These are phyloP conservation scores for Ceyx erithaca DNA, from an alignment of 2,797 vertebrate genomes.

Conservation along the genomic window DNA sequence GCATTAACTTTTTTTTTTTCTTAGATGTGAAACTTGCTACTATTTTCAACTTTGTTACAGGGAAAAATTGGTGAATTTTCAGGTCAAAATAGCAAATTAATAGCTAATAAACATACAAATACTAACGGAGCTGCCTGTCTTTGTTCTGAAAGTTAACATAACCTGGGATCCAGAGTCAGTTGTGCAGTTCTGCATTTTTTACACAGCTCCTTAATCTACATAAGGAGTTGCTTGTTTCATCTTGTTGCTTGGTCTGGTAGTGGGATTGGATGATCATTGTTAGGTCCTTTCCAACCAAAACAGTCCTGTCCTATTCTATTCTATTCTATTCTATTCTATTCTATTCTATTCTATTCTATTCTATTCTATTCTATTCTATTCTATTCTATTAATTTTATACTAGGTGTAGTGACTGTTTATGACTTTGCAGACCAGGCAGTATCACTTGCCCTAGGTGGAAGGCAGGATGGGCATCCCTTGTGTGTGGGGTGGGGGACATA, in stretches of 20 bases:
- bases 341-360: neutral
- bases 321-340: neutral
- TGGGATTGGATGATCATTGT: neutral
- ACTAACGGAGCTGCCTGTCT: neutral
- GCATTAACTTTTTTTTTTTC: neutral
- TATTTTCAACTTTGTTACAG: neutral
- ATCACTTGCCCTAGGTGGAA: neutral
- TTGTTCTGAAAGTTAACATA: neutral
- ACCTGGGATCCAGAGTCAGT: neutral
- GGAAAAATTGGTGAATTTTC: neutral
- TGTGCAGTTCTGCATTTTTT: neutral
- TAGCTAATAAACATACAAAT: neutral
- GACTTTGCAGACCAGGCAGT: neutral
- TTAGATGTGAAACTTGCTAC: neutral
- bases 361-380: neutral
- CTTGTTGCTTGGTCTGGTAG: neutral
- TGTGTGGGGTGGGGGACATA: accelerated
- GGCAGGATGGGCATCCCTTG: neutral
- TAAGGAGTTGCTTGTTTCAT: neutral
- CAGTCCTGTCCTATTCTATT: neutral
- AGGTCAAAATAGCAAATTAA: neutral
- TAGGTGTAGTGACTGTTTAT: neutral
- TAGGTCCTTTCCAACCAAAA: neutral
- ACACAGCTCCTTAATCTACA: neutral
- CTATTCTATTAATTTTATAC: neutral